Base-by-base conservation (phyloP, 2,113 vertebrate genomes). In the Sylvilagus bachmani region DNA sequence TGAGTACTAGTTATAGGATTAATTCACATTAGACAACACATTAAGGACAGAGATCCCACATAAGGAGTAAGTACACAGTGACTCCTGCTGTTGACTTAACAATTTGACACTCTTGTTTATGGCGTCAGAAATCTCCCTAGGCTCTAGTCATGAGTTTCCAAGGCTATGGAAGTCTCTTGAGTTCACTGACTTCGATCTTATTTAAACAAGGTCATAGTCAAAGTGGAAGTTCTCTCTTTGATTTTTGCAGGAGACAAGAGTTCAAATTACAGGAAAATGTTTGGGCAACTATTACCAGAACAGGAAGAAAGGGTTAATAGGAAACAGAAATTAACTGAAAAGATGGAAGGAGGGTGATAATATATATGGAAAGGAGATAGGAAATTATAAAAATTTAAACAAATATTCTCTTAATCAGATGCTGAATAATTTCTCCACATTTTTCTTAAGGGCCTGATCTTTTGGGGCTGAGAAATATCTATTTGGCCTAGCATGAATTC, bases 211-310 rank as follows among this genome's bases (percentile, higher is more conserved):
- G 38, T 5, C 38, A 38, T 38, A 5, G 38, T 38, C 38, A 38
- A 38, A 38, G 38, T 38, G 38, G 38, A 38, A 38, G 38, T 38
- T 38, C 38, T 38, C 55, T 62, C 24, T 93, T 61, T 86, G 79
- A 22, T 77, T 95, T 89, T 38, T 73, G 21, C 58, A 11, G 24
- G 67, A 77, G 49, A 91, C n/a, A 67, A 90, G 13, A 90, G 16
- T 5, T 85, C 86, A 36, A 9, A n/a, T 78, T 64, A 89, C 27
- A 44, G 31, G 29, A 66, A 81, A 29, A 5, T 62, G 38, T 49
- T 61, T 2, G 9, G 7, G 29, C 29, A 78, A 71, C 6, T 73
- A 19, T 44, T 21, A 53, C 4, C 9, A 7, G 38, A 36, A 25
- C 33, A 77, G 80, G 7, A 84, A 10, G 16, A 66, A 84, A 89